Conservation (phyloP, 2,113 vertebrate species). For the Lampris incognitus region DNA sequence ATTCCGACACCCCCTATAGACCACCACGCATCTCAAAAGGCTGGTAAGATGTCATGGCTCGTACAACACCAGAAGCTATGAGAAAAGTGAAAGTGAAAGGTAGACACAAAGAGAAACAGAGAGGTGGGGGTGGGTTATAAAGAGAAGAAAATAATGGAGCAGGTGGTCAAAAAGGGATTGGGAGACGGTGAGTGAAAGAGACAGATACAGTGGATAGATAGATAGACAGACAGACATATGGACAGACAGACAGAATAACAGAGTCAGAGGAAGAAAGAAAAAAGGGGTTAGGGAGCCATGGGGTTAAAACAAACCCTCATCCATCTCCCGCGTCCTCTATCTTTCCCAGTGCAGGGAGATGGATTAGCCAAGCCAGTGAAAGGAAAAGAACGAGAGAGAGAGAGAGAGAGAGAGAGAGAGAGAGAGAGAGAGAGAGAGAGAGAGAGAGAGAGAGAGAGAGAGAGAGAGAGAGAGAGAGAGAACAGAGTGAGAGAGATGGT, state of each 20-base stretch:
- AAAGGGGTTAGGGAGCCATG: slow-evolving; percentile 18
- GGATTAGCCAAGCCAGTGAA: slow-evolving; percentile 45
- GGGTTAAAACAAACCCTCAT: slow-evolving; percentile 50
- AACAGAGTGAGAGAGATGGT: too few species aligned
- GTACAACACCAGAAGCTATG: slow-evolving; percentile 3
- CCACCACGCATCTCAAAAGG: slow-evolving; percentile 5
- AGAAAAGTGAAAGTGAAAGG: slow-evolving; percentile 14
- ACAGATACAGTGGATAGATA: neutral
- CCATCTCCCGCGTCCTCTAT: slow-evolving; percentile 60
- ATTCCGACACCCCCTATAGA: neutral
- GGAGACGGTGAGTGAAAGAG: neutral
- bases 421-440: neutral
- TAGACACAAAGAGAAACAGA: slow-evolving; percentile 11
- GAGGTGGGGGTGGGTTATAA: neutral
- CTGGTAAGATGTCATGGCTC: slow-evolving; percentile 35
- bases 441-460: neutral
- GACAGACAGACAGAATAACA: slow-evolving; percentile 10
- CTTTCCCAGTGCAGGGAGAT: slow-evolving; percentile 53
- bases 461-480: neutral
- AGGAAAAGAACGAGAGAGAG: neutral
- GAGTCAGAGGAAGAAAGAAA: slow-evolving; percentile 21
- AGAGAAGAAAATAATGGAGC: neutral
- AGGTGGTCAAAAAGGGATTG: neutral
- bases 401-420: neutral
- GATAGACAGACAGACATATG: slow-evolving; percentile 10